These are phyloP conservation scores for Telmatherina bonti DNA, from an alignment of 2,797 vertebrate genomes.

Conservation along the genomic window DNA sequence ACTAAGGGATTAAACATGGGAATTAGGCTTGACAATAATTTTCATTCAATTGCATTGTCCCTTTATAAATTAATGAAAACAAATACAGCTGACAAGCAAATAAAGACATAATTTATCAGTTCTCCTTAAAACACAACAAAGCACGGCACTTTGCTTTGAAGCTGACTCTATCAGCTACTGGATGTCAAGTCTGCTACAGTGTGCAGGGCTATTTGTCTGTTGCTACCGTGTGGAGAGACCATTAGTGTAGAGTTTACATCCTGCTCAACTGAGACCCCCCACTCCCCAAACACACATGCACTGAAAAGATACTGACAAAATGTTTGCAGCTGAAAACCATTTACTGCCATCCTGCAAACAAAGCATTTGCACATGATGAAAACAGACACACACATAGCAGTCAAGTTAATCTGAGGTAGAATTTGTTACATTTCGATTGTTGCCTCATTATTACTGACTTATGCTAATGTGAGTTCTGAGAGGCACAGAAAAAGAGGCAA, in stretches of 20 bases:
- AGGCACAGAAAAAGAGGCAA: conserved; percentile 28
- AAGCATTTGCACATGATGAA: conserved; percentile 46
- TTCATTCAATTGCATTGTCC: not conserved
- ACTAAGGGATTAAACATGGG: no score
- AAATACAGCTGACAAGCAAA: not conserved
- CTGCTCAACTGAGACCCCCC: conserved; percentile 25
- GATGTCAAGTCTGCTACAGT: not conserved
- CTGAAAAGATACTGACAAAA: conserved; percentile 37
- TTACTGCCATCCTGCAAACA: conserved; percentile 46
- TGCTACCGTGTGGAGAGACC: conserved; percentile 35
- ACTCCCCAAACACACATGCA: conserved; percentile 27
- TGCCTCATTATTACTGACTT: conserved; percentile 67
- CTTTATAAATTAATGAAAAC: no score
- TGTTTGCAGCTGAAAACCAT: conserved; percentile 54
- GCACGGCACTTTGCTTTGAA: conserved; percentile 7
- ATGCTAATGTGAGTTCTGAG: conserved; percentile 58
- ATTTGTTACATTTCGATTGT: conserved; percentile 57
- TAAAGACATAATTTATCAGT: not conserved
- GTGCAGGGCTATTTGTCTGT: not conserved
- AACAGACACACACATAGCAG: conserved; percentile 30
- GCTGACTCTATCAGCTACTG: not conserved
- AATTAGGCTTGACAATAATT: not conserved
- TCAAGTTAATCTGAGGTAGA: conserved; percentile 51
- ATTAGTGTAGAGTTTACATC: conserved; percentile 54
- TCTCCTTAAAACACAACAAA: not conserved